Percentiles rank a stretch among this genome's conserved stretches.
phyloP scores from a whole-genome alignment of 2,797 vertebrate genomes.

The Erethizon dorsatum region DNA sequence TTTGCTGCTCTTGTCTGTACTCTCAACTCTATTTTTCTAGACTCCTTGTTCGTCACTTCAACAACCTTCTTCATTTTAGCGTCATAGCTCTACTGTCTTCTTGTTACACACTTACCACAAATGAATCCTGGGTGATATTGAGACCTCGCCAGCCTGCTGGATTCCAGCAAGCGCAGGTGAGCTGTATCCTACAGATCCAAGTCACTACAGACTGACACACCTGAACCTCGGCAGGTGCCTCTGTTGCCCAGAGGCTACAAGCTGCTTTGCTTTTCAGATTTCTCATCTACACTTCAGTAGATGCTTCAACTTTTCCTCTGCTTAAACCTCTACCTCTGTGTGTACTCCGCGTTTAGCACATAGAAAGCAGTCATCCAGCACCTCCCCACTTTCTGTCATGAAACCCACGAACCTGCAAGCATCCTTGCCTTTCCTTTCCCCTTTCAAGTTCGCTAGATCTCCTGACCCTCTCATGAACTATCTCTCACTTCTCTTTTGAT shows the following conservation, averaged over 20 bases:
- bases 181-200: neutral
- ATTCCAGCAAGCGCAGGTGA: neutral
- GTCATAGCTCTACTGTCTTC: neutral
- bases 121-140: neutral
- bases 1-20: neutral
- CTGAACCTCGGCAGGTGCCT: neutral
- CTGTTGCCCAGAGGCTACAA: too few species aligned
- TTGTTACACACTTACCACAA: neutral
- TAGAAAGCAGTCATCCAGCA: neutral
- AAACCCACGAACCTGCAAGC: rapidly evolving
- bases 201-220: neutral
- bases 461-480: neutral
- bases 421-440: neutral
- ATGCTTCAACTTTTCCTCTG: neutral
- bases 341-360: neutral
- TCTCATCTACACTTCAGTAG: neutral
- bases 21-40: neutral
- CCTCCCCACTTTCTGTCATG: neutral
- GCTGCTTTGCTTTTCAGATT: neutral
- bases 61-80: neutral
- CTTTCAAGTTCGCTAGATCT: neutral
- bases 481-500: neutral
- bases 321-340: neutral
- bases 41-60: neutral
- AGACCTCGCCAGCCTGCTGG: neutral